Evolutionary conservation across 2,113 vertebrate genomes (phyloP), one percentile per base, ranked within the genome.

Genomic region (Eurypyga helias): DNA sequence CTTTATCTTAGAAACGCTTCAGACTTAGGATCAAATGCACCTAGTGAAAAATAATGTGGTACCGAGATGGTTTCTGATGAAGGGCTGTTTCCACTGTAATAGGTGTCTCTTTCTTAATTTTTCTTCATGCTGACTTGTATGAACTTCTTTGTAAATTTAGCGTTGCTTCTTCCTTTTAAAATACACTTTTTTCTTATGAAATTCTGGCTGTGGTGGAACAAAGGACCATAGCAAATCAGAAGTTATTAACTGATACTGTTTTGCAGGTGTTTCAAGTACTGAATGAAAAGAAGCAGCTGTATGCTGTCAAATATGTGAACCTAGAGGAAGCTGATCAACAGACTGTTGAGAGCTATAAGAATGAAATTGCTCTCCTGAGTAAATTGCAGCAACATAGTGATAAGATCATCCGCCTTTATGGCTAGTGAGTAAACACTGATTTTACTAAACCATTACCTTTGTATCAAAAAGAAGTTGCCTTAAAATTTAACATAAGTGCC

Each of bases 391-490:
- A 99, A 87, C 99, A 99, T 77, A 99, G 99, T 43, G 99, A 99
- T 96, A 99, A 99, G 95, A 99, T 99, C 87, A 99, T 99, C 88
- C 99, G 99, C 58, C 99, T 99, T 48, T 99, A 99, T 96, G 98
- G 98, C 97, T 99, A 99, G 99, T 99, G 96, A 99, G 99, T 98
- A 76, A 83, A 91, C 51, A 15, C 23, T 58, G 1, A 17, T 46
- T 82, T 67, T 20, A 45, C 69, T 79, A 46, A 69, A 54, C n/a
- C 15, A 17, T 2, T 11, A 17, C 60, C 28, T 91, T 43, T 52
- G 6, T 14, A 25, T 79, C 28, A 17, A 52, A 91, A 57, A 55
- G n/a, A 38, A 34, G 9, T 38, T 82, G 49, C 34, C 83, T 72
- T 87, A 62, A 67, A 57, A 52, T 62, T 64, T 92, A 95, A 95